A percentile compares a stretch with the other conserved stretches of the same genome.
These are phyloP conservation scores for Turdus rufiventris DNA, from an alignment of 2,113 vertebrate genomes.

Conservation along the genomic window DNA sequence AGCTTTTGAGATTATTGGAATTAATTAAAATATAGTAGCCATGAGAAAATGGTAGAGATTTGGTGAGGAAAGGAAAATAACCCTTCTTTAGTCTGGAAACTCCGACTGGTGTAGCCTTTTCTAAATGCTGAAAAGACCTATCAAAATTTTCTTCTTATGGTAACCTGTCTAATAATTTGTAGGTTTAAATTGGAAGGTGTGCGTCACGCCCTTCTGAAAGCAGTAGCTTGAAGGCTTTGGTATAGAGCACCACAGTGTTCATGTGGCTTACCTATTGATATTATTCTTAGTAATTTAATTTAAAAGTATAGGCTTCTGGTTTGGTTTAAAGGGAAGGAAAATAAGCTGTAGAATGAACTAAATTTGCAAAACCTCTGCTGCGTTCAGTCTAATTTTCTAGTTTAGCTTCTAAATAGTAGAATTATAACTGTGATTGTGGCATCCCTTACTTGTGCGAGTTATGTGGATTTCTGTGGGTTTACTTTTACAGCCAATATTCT, in stretches of 20 bases:
- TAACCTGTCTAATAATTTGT: neutral
- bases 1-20: neutral
- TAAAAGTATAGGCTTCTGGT: neutral
- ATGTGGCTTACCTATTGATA: neutral
- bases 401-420: neutral
- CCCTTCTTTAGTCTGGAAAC: neutral
- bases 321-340: neutral
- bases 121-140: neutral
- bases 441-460: neutral
- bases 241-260: neutral
- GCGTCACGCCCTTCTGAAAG: fast-evolving
- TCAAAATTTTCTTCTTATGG: neutral
- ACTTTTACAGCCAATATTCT: neutral
- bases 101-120: neutral
- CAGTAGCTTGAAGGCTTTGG: neutral
- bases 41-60: neutral
- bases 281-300: neutral
- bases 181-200: neutral
- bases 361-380: neutral
- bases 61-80: neutral
- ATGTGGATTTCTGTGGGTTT: neutral
- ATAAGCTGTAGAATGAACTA: neutral
- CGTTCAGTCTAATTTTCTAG: neutral
- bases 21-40: neutral
- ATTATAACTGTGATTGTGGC: neutral